Base-by-base conservation (phyloP, 2,797 vertebrate genomes). In the Artibeus jamaicensis region DNA sequence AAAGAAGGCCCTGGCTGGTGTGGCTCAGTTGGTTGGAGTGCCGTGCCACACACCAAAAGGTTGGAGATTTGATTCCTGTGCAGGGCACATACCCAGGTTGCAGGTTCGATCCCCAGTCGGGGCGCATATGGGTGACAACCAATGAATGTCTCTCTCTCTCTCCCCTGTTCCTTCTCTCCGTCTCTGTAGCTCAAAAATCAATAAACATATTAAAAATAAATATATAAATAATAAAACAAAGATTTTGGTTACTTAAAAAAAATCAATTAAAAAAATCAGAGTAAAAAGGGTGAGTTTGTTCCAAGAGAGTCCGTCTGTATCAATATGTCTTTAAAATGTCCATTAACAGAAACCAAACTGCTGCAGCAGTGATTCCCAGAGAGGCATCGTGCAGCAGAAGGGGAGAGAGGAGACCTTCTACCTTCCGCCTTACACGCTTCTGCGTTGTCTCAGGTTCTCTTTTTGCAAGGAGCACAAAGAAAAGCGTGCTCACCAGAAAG, bases 321-420 rank as follows among this genome's bases (percentile, higher is more conserved):
- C 91, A 77, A 70, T 34, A 32, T 85, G 55, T 67, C 84, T 93
- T 95, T 74, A 89, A 88, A 94, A 95, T 29, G 19, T n/a, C 24
- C 62, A 65, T n/a, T 42, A 46, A 55, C 39, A 86, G 55, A 91
- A 91, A 93, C 22, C 68, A 86, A 82, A 55, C 4, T 62, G 55
- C 85, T 65, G 12, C 1, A 32, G 16, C 4, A 9, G 19, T 3
- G 14, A 32, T 85, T 84, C 87, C 67, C 53, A 37, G 44, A 85
- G 53, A 81, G 68, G 24, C 50, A 37, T 0, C 34, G 29, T 12
- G 34, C n/a, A 55, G 39, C 7, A 2, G 39, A 22, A 86, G 37
- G 84, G 68, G 34, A 68, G 37, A 57, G 32, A 55, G 26, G 67
- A 76, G 87, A 34, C 57, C 10, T 10, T 68, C 76, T n/a, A 48